Percentiles rank a stretch among this genome's conserved stretches.
These are phyloP conservation scores for Ostrea denselamellosa DNA, from an alignment of 1,140 invertebrate species.

Conservation along the genomic window DNA sequence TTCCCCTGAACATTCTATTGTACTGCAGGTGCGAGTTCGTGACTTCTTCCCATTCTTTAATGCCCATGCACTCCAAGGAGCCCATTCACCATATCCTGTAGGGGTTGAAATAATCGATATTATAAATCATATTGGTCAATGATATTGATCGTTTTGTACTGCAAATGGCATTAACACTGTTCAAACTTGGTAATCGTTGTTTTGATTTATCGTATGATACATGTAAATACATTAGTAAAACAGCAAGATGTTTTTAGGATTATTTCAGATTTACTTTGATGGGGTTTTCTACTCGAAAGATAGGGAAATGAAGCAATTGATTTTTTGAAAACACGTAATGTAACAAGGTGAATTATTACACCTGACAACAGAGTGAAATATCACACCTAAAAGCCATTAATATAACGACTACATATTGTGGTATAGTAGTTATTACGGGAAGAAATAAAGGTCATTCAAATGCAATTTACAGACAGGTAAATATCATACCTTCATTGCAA, in stretches of 20 bases:
- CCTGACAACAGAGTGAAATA: not conserved
- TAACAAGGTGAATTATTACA: too few relatives aligned
- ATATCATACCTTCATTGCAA: not conserved
- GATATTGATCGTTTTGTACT: too few relatives aligned
- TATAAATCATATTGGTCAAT: too few relatives aligned
- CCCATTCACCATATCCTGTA: constrained; percentile 14
- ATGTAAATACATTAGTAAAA: too few relatives aligned
- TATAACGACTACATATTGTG: not conserved
- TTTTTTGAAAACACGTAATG: too few relatives aligned
- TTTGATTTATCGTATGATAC: too few relatives aligned
- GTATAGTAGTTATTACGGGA: not conserved
- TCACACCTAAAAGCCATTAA: not conserved
- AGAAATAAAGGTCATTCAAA: not conserved
- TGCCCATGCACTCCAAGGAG: constrained; percentile 10
- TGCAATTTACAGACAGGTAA: not conserved
- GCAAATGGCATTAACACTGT: too few relatives aligned
- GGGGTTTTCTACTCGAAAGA: too few relatives aligned
- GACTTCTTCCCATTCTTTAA: not conserved
- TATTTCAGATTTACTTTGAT: too few relatives aligned
- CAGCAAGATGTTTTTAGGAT: too few relatives aligned
- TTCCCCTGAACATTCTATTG: not conserved
- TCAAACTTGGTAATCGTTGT: too few relatives aligned
- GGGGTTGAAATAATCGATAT: not conserved
- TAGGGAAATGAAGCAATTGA: too few relatives aligned
- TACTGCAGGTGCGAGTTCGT: not conserved